Conservation (phyloP, 2,113 vertebrate species). For the Pyxicephalus adspersus region DNA sequence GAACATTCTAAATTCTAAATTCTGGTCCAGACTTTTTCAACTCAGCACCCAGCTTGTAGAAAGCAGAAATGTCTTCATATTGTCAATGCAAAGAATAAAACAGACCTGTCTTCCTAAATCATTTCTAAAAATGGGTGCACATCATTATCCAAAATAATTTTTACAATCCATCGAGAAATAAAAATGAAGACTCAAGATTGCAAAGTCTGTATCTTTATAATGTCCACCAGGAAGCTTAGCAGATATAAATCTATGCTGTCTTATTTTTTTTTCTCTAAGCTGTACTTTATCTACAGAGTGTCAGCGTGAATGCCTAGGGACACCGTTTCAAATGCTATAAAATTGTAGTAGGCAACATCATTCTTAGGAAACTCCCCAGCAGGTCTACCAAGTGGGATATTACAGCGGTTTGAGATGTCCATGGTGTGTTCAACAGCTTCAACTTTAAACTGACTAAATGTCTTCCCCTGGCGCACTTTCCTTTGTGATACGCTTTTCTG, state of each 20-base stretch:
- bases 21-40: no score
- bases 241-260: not conserved
- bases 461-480: not conserved
- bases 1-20: no score
- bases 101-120: no score
- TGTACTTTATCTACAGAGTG: conserved; percentile 19
- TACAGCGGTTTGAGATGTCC: conserved; percentile 11
- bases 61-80: no score
- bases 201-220: not conserved
- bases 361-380: conserved; percentile 17
- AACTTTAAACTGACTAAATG: conserved; percentile 20
- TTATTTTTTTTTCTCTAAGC: conserved; percentile 7
- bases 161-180: not conserved
- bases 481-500: not conserved
- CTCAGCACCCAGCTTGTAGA: no score
- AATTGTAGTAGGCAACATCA: conserved; percentile 31
- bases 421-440: conserved; percentile 14
- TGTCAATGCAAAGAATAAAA: no score
- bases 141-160: no score
- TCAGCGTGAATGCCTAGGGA: conserved; percentile 25
- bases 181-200: not conserved
- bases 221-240: not conserved
- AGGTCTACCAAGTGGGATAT: conserved; percentile 10
- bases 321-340: conserved; percentile 7
- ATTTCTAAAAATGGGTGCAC: no score